A percentile compares a stretch with the other conserved stretches of the same genome.
Conservation (phyloP, 2,113 vertebrate genomes). For the chimpanzee (Pan troglodytes) region DNA sequence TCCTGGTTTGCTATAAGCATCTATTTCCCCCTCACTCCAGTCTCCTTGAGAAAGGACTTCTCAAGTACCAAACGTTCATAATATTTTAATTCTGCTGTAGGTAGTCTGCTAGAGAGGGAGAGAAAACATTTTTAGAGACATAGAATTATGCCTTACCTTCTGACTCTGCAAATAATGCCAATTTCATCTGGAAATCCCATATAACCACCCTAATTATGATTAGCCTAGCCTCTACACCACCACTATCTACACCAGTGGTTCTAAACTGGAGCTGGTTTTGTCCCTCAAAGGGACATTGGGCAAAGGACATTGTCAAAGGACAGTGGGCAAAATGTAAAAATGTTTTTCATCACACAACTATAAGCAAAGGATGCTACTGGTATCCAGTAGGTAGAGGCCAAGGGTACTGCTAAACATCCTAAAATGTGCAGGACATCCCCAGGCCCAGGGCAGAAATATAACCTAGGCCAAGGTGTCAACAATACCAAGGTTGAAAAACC, state of each 20-base stretch:
- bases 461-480: not conserved
- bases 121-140: not conserved
- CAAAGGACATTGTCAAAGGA: not conserved
- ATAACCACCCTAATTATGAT: not conserved
- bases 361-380: not conserved
- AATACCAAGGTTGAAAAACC: not conserved
- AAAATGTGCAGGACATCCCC: rapidly evolving
- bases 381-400: no score
- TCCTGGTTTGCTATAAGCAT: not conserved
- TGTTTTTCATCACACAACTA: not conserved
- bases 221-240: rapidly evolving
- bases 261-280: not conserved
- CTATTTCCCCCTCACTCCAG: not conserved
- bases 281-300: not conserved
- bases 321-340: not conserved
- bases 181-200: not conserved
- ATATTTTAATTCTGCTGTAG: not conserved
- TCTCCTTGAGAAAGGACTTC: not conserved
- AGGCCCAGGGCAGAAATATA: not conserved
- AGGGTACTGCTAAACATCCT: not conserved
- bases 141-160: not conserved
- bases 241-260: not conserved
- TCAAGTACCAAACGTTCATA: not conserved
- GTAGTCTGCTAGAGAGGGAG: not conserved
- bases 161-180: not conserved